Percentiles rank a stretch among this genome's conserved stretches.
These are phyloP conservation scores for Phaenicophaeus curvirostris DNA, from an alignment of 2,797 vertebrate species.

Conservation along the genomic window DNA sequence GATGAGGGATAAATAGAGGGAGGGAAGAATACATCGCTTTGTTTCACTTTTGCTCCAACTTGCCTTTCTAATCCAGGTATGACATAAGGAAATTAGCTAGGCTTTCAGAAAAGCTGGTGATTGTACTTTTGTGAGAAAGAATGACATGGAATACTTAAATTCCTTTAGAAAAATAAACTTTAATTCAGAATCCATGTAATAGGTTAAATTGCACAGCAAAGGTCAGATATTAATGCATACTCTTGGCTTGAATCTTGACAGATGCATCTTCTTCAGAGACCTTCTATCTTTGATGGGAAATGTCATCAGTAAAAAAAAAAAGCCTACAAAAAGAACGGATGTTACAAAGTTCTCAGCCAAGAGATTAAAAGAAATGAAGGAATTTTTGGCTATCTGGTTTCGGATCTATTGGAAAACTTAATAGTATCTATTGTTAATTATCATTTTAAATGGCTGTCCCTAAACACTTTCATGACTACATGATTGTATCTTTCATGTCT, in stretches of 20 bases:
- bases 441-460: background rate
- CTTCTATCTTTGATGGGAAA: background rate
- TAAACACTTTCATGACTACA: background rate
- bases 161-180: background rate
- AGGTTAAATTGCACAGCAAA: background rate
- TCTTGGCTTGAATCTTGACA: background rate
- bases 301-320: background rate
- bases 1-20: background rate
- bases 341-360: background rate
- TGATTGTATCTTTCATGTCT: background rate
- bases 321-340: background rate
- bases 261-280: background rate
- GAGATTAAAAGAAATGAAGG: background rate
- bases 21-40: background rate
- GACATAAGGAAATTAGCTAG: background rate
- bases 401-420: background rate
- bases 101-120: background rate
- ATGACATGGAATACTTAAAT: background rate
- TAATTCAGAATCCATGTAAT: background rate
- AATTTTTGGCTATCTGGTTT: background rate
- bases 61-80: background rate
- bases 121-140: background rate
- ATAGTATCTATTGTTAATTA: background rate
- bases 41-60: background rate
- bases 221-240: background rate